phyloP scores from a whole-genome alignment of 2,797 vertebrate genomes.

The Rhincodon typus region DNA sequence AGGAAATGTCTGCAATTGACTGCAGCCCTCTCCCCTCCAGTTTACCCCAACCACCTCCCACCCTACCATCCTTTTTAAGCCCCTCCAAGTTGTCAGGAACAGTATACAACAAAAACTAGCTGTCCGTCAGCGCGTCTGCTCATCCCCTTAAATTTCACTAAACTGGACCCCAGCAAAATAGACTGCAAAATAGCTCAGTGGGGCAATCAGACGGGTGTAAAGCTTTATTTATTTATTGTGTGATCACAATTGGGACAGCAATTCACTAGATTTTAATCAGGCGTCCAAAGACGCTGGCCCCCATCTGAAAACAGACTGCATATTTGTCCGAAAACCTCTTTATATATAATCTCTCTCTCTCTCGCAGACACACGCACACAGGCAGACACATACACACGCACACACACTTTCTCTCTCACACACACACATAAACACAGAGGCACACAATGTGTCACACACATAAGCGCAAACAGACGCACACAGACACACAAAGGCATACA shows the following conservation, averaged over 20 bases:
- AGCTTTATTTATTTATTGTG: not conserved
- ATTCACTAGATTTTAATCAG: not conserved
- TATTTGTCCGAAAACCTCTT: not conserved
- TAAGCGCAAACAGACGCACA: not conserved
- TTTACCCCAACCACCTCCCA: no score
- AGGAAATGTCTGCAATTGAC: not conserved
- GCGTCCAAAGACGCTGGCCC: not conserved
- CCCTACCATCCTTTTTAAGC: not conserved
- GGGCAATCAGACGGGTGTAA: not conserved
- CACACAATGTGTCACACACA: not conserved
- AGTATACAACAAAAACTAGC: not conserved
- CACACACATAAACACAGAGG: not conserved
- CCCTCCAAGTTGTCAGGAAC: not conserved
- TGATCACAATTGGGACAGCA: not conserved
- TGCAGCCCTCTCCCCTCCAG: not conserved
- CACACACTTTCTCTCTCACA: not conserved
- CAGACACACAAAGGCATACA: not conserved
- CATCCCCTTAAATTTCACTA: not conserved
- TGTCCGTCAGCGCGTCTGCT: not conserved
- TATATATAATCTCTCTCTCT: not conserved
- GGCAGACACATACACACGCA: not conserved
- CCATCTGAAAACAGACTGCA: not conserved
- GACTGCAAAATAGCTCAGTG: not conserved
- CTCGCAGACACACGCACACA: not conserved
- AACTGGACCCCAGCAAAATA: not conserved